phyloP scores from a whole-genome alignment of 1,140 invertebrate genomes.

The Temnothorax nylanderi region DNA sequence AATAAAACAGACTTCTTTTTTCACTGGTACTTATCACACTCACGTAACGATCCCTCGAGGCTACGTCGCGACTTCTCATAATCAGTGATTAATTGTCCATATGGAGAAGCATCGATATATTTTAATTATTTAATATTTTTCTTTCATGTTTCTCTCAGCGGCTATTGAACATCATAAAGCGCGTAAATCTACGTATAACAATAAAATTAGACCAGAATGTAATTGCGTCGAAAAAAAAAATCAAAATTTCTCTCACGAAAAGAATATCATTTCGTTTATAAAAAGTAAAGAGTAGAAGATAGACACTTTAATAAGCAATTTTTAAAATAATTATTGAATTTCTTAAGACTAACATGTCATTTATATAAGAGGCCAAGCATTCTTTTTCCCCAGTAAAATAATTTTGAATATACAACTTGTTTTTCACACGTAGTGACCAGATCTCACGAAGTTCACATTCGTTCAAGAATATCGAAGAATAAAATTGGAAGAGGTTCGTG shows the following conservation, averaged over 20 bases:
- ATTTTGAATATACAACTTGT: conserved; percentile 11
- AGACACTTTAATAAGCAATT: background rate
- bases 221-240: background rate
- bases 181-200: conserved; percentile 6
- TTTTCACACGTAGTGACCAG: background rate
- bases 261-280: conserved; percentile 15
- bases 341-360: background rate
- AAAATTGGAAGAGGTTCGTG: background rate
- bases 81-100: background rate
- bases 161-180: background rate
- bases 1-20: conserved; percentile 36
- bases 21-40: conserved; percentile 31
- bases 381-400: conserved; percentile 11
- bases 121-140: conserved; percentile 6
- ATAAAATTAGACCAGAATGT: background rate
- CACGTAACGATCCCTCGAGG: background rate
- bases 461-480: background rate
- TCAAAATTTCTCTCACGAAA: background rate
- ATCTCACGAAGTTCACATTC: background rate
- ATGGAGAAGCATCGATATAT: background rate
- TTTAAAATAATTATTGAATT: background rate
- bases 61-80: background rate
- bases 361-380: conserved; percentile 6
- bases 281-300: background rate
- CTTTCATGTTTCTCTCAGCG: background rate